phyloP scores from a whole-genome alignment of 2,113 vertebrate species.

The Osmerus eperlanus region DNA sequence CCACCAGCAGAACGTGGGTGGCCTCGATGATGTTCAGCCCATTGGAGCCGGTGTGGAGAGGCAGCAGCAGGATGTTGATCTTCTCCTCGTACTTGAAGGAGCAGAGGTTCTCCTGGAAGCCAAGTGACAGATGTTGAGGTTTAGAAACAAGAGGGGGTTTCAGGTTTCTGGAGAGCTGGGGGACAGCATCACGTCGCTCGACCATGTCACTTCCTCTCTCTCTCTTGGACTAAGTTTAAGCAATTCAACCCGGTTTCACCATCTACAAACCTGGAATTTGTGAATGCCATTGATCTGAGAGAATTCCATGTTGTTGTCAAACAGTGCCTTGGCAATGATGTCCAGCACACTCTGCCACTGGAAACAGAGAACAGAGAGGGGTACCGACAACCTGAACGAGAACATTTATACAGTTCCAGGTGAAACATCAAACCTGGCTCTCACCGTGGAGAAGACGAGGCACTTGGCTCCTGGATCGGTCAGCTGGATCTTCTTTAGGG shows the following conservation, averaged over 20 bases:
- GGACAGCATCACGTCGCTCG: too few relatives aligned
- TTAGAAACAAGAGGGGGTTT: too few relatives aligned
- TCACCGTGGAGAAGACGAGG: conserved; percentile 96
- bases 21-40: conserved; percentile 97
- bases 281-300: conserved; percentile 94
- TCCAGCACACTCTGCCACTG: conserved; percentile 98
- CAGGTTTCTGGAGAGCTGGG: too few relatives aligned
- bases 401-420: too few relatives aligned
- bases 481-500: conserved; percentile 90
- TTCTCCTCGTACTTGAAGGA: conserved; percentile 93
- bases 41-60: conserved; percentile 96
- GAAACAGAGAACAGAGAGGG: conserved; percentile 17
- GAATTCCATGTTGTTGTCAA: conserved; percentile 95
- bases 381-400: background rate
- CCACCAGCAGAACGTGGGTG: conserved; percentile 92
- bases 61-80: conserved; percentile 96
- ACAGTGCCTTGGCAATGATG: conserved; percentile 96
- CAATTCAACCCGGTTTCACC: background rate
- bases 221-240: background rate
- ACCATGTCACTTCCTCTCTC: too few relatives aligned
- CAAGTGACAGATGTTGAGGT: background rate
- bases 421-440: background rate
- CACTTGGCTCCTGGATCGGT: conserved; percentile 90
- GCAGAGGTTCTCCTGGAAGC: conserved; percentile 90
- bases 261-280: conserved; percentile 87